phyloP scores from a whole-genome alignment of 2,113 vertebrate genomes.

The Pangasianodon hypophthalmus region DNA sequence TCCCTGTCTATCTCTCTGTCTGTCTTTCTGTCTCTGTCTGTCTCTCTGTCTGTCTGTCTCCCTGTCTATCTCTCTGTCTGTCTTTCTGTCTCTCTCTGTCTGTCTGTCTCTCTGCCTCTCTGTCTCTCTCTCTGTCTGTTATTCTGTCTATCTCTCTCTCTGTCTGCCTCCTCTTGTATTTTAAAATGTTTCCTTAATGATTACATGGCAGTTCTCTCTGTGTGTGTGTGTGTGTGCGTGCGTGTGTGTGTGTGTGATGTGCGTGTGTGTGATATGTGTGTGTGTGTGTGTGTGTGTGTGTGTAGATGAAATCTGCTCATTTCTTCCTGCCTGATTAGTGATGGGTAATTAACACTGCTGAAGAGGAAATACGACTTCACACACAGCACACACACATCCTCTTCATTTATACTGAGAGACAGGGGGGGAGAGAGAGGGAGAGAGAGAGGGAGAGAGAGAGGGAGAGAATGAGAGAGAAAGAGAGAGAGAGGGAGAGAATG shows the following conservation, averaged over 20 bases:
- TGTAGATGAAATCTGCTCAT: neutral
- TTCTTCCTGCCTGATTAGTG: slow-evolving; percentile 12
- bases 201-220: neutral
- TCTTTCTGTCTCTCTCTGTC: neutral
- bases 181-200: neutral
- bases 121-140: neutral
- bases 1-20: neutral
- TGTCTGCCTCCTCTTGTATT: neutral
- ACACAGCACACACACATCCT: neutral
- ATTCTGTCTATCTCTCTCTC: neutral
- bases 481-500: slow-evolving; percentile 37
- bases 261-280: neutral
- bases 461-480: neutral
- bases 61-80: too few relatives aligned
- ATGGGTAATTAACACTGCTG: neutral
- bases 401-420: neutral
- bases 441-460: slow-evolving; percentile 17
- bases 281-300: slow-evolving; percentile 9
- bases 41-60: neutral
- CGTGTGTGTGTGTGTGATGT: neutral
- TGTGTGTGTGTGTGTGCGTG: neutral
- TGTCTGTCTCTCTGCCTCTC: neutral
- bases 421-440: slow-evolving; percentile 48
- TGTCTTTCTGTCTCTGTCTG: neutral
- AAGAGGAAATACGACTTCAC: neutral